Evolutionary conservation across 2,888 invertebrate species (phyloP).

Genomic region (Meliscaeva auricollis): DNA sequence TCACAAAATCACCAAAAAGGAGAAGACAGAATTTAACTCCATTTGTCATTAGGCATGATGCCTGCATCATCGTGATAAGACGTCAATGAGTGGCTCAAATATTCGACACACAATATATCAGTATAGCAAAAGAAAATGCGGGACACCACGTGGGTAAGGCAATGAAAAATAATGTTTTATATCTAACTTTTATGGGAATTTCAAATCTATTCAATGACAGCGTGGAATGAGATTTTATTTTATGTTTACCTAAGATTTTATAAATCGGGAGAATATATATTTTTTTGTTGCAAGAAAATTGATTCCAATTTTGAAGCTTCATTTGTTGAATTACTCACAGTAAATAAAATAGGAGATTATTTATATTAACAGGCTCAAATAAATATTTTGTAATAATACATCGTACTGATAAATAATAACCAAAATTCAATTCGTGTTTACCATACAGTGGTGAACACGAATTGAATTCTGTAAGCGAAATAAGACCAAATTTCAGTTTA

Average conservation of each 20-base stretch:
- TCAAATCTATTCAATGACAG: constrained; percentile 7
- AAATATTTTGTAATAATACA: too few species aligned
- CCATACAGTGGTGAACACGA: too few species aligned
- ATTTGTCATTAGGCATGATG: constrained; percentile 58
- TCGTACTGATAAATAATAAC: too few species aligned
- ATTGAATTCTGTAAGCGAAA: too few species aligned
- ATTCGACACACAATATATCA: constrained; percentile 46
- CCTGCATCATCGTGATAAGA: constrained; percentile 59
- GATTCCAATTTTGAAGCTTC: background rate
- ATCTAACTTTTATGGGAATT: background rate
- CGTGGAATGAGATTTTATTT: constrained; percentile 22
- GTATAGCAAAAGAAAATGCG: constrained; percentile 32
- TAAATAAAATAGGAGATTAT: too few species aligned
- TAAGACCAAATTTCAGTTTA: too few species aligned
- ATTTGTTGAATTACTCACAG: background rate
- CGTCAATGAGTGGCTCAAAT: constrained; percentile 60
- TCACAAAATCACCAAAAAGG: constrained; percentile 30
- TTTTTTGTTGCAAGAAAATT: background rate
- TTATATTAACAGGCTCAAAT: too few species aligned
- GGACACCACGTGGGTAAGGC: constrained; percentile 1
- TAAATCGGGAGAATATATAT: constrained; percentile 35
- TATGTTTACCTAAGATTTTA: constrained; percentile 37
- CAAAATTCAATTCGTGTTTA: too few species aligned
- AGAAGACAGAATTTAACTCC: constrained; percentile 20
- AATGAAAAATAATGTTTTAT: constrained; percentile 24